Evolutionary conservation across 2,888 invertebrate species (phyloP), one percentile per base, ranked within the genome.

Genomic region (Aleiodes leptofemur): DNA sequence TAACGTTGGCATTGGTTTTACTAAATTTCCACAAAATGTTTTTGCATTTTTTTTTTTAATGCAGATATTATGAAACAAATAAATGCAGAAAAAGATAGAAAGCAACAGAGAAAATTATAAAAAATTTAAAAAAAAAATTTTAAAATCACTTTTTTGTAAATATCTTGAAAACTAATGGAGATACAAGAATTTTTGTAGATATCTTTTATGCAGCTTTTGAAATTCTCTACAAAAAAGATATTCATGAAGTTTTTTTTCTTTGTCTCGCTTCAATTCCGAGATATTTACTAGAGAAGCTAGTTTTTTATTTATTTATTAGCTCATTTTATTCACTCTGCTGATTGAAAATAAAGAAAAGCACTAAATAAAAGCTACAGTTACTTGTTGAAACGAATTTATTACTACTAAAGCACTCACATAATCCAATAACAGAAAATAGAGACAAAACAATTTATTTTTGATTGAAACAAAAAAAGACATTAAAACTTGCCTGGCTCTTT

Each of bases 401-500:
- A 53, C 16, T 53, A 53, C 16, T 6, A 53, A 53, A 14, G n/a
- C n/a, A 53, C 53, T 53, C 6, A 53, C 11, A 16, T 53, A 53
- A 53, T 16, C 5, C 4, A 53, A 8, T 14, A 8, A 53, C 16
- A 53, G 6, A 53, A 16, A 53, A 4, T 3, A 16, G 16, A 3
- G 16, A 0, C 14, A 53, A 7, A 53, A 53, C 16, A 7, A 16
- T 53, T 13, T 3, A 23, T 14, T 53, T 16, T 43, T 43, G 3
- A 3, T 11, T 43, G 2, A 9, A 43, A 7, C 31, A n/a, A n/a
- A 38, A 38, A 8, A 3, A 7, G 43, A 8, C 38, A 16, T 68
- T 23, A 51, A 69, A 75, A 82, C 82, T 82, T 84, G 85, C 89
- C 88, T 82, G 83, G 78, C 77, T 84, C 85, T 75, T 86, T 87